Evolutionary conservation across 2,113 vertebrate genomes (phyloP), one percentile per base, ranked within the genome.

Genomic region (Planiliza haematocheilus): DNA sequence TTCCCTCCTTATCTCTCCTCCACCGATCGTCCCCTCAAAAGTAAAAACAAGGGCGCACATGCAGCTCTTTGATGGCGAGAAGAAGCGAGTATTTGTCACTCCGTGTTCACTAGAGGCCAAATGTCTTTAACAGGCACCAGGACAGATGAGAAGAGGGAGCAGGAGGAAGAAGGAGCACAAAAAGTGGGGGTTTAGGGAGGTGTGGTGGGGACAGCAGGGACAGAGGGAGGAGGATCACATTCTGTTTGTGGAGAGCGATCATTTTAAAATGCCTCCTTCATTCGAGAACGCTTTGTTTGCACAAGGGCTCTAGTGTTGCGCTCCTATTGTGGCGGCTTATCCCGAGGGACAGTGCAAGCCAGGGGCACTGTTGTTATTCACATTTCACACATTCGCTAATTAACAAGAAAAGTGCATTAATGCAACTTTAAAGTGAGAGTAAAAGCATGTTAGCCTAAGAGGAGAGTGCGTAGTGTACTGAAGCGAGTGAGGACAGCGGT

Each of bases 201-300:
- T 58, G 57, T 17, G 43, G 16, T 21, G 42, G 18, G 37, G 51
- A 30, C 18, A 62, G 65, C 51, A 8, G 46, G n/a, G 60, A 78
- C 65, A 69, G 67, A 70, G 76, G 80, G 74, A 71, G 77, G 53
- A 82, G 79, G 84, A 84, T 66, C 52, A 37, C 57, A 70, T 85
- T 84, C 70, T 87, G 85, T 87, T 86, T 77, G 79, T 85, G 83
- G 72, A 90, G 88, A 85, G 83, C 50, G 77, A 90, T 91, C 85
- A 86, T 85, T 91, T 91, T 90, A 79, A 87, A 90, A 91, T 74
- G 77, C 80, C 90, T 84, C 86, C 90, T 91, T 91, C 85, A 87
- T 84, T 87, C 17, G 42, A 88, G 83, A 83, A 89, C 77, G 79
- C 86, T 91, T 83, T 93, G 90, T 93, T 93, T 91, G 89, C 86